Evolutionary conservation across 1,140 invertebrate genomes (phyloP).

Genomic region (Sitophilus oryzae): DNA sequence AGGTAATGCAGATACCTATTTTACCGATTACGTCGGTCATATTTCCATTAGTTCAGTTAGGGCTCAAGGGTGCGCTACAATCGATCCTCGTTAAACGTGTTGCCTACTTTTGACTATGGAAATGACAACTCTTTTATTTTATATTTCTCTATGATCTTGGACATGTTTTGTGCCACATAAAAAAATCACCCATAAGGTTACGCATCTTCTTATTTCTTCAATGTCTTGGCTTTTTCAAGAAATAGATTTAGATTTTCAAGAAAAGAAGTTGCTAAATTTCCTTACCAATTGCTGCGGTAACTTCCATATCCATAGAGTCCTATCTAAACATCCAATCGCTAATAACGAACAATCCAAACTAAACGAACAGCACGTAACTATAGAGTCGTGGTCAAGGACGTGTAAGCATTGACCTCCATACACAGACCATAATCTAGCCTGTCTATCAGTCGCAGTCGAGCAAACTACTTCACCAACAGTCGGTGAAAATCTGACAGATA

Average conservation of each 20-base stretch:
- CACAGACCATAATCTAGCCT: conserved; percentile 46
- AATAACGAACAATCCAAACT: conserved; percentile 47
- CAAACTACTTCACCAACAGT: conserved; percentile 41
- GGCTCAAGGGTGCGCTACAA: too few relatives aligned
- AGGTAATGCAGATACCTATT: too few relatives aligned
- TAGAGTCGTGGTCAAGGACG: conserved; percentile 53
- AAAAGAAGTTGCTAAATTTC: background rate
- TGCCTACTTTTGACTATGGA: too few relatives aligned
- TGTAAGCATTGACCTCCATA: conserved; percentile 51
- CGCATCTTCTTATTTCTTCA: too few relatives aligned
- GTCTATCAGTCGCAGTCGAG: conserved; percentile 44
- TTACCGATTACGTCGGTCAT: too few relatives aligned
- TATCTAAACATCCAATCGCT: conserved; percentile 53
- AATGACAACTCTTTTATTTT: too few relatives aligned
- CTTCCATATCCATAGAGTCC: conserved; percentile 52
- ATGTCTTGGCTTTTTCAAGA: too few relatives aligned
- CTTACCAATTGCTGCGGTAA: conserved; percentile 50
- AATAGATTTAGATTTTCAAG: too few relatives aligned
- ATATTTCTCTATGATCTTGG: background rate
- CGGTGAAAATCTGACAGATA: conserved; percentile 52
- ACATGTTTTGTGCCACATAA: too few relatives aligned
- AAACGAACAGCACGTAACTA: conserved; percentile 54
- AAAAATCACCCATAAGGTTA: too few relatives aligned
- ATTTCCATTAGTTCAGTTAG: too few relatives aligned
- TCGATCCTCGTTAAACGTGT: too few relatives aligned